Conservation (phyloP, 2,797 vertebrate genomes). For the Microcaecilia unicolor region DNA sequence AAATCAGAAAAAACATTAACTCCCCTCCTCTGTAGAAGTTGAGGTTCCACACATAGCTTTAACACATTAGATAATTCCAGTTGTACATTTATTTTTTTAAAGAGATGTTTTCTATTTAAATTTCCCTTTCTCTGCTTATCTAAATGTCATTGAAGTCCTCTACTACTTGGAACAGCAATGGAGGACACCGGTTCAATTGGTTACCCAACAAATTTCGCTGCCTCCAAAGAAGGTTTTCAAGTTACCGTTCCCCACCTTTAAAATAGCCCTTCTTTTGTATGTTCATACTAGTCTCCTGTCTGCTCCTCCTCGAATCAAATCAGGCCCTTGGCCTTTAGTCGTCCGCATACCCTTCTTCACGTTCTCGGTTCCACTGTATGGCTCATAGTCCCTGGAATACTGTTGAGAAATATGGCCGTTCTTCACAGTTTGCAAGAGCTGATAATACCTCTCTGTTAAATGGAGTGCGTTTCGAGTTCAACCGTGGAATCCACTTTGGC, state of each 20-base stretch:
- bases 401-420: constrained; percentile 34
- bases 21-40: constrained; percentile 23
- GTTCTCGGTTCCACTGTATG: constrained; percentile 38
- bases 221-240: constrained; percentile 27
- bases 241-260: constrained; percentile 15
- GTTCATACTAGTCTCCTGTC: constrained; percentile 1
- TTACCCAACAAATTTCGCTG: constrained; percentile 12
- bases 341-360: constrained; percentile 37
- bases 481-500: not conserved
- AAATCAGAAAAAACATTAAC: constrained; percentile 32
- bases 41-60: constrained; percentile 53
- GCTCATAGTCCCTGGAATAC: constrained; percentile 37
- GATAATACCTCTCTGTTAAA: constrained; percentile 9
- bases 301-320: constrained; percentile 11
- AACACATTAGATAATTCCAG: constrained; percentile 72
- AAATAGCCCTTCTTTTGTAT: not conserved
- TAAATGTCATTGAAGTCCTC: constrained; percentile 1
- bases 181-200: constrained; percentile 28
- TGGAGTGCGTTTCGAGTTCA: constrained; percentile 13
- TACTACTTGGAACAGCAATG: constrained; percentile 40
- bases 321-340: constrained; percentile 16
- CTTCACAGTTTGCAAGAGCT: constrained; percentile 56
- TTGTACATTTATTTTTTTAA: constrained; percentile 43
- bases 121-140: constrained; percentile 13
- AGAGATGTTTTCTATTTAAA: constrained; percentile 49